phyloP scores from a whole-genome alignment of 2,888 invertebrate species.

The Oscheius sp. region DNA sequence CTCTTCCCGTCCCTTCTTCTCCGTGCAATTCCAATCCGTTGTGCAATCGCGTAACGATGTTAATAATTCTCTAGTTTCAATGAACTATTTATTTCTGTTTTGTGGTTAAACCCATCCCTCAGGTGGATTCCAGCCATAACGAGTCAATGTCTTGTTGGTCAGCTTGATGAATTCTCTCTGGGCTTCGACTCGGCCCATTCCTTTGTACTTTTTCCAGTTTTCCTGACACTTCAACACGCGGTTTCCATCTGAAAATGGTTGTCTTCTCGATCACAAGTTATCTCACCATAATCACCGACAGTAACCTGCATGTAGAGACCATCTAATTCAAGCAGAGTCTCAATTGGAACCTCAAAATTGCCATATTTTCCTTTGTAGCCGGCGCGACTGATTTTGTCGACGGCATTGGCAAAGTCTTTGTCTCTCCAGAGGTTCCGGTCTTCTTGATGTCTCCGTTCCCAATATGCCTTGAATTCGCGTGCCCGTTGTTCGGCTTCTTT shows the following conservation, averaged over 20 bases:
- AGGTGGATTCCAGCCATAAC: slow-evolving; percentile 68
- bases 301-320: slow-evolving; percentile 62
- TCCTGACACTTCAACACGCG: slow-evolving; percentile 46
- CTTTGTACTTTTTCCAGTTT: slow-evolving; percentile 52
- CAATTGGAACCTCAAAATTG: slow-evolving; percentile 59
- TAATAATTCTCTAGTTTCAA: slow-evolving; percentile 7
- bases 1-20: slow-evolving; percentile 16
- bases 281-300: slow-evolving; percentile 59
- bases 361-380: slow-evolving; percentile 67
- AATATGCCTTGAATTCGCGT: slow-evolving; percentile 58
- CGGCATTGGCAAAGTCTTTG: slow-evolving; percentile 65
- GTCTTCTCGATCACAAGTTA: not conserved
- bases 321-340: slow-evolving; percentile 52
- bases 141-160: slow-evolving; percentile 59
- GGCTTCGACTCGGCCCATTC: slow-evolving; percentile 54
- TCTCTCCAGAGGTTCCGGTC: slow-evolving; percentile 59
- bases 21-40: slow-evolving; percentile 32
- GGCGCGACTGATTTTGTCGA: slow-evolving; percentile 62
- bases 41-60: slow-evolving; percentile 14
- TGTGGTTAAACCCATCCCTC: slow-evolving; percentile 57
- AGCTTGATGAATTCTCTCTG: slow-evolving; percentile 61
- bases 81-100: not conserved
- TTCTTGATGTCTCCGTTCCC: slow-evolving; percentile 59
- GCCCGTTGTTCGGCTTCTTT: slow-evolving; percentile 56
- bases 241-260: slow-evolving; percentile 54